Evolutionary conservation across 2,797 vertebrate genomes (phyloP), one percentile per base, ranked within the genome.

Genomic region (Clarias pachynema): DNA sequence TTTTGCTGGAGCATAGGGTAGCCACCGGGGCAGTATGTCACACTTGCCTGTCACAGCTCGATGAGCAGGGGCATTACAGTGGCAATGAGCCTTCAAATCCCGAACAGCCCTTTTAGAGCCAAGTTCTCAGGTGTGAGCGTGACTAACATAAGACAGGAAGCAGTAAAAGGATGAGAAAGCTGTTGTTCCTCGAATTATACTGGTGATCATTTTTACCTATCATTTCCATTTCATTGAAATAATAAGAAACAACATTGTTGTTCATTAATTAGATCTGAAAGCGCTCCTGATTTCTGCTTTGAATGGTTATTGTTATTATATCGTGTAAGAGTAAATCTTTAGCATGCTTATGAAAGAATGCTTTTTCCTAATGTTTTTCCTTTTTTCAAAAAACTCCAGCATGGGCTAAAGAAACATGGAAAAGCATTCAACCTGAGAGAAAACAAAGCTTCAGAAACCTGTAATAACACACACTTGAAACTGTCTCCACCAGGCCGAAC

Each of bases 11-110:
- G 83, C 18, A 18, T 70, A 31, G 40, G 70, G 70, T 85, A 87
- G 86, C 68, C 77, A 82, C 66, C 20, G 18, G 83, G 85, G 86
- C 79, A 63, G 78, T 70, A 87, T 90, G 89, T 84, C 89, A 83
- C 83, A 90, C 63, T 89, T 77, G 65, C 89, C 88, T 89, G 91
- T 94, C 85, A 95, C 91, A 92, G 89, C 84, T 87, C 73, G 78
- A 86, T 92, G 90, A 92, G 88, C 89, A 90, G 84, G 87, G 82
- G 84, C 89, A 89, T 89, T 79, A 85, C 66, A 79, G 89, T 87
- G 87, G 89, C 88, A 91, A 90, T 92, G 89, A 92, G 87, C 86
- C 84, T 88, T 89, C 81, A 87, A 89, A 89, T 88, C 87, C 89
- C 70, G 80, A 77, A 84, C 59, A 91, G 90, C 89, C 86, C 84